Percentiles rank a stretch among this genome's conserved stretches.
These are phyloP conservation scores for Charadrius vociferus DNA, from an alignment of 2,113 vertebrate species.

Conservation along the genomic window DNA sequence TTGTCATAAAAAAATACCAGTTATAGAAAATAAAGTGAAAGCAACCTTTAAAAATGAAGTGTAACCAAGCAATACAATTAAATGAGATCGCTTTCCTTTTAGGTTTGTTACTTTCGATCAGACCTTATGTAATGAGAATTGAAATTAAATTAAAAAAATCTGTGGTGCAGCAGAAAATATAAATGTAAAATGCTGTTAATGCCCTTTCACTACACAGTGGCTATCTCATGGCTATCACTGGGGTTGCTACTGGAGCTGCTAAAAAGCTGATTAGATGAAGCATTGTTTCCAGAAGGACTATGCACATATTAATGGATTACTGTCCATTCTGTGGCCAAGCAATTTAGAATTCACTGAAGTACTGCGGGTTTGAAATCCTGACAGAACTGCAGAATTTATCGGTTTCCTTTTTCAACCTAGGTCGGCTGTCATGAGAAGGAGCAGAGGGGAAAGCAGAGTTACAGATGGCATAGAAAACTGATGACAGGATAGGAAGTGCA, in stretches of 20 bases:
- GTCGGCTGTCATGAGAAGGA: background rate
- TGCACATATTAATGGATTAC: background rate
- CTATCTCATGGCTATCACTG: background rate
- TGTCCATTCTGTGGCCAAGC: background rate
- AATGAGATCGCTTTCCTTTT: background rate
- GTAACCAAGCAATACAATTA: background rate
- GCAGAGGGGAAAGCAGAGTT: background rate
- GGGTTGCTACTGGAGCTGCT: background rate
- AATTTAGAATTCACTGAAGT: background rate
- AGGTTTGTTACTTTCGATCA: constrained; percentile 43
- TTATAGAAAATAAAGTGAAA: constrained; percentile 41
- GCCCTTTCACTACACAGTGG: background rate
- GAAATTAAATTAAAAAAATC: constrained; percentile 34
- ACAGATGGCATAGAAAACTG: background rate
- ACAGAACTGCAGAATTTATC: background rate
- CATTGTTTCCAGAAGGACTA: background rate
- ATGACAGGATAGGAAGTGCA: background rate
- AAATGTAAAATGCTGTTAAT: constrained; percentile 11
- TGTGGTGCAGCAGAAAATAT: background rate
- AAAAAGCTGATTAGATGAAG: background rate
- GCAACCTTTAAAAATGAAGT: constrained; percentile 17
- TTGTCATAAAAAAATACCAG: constrained; percentile 19
- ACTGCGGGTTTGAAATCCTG: background rate
- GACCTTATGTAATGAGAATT: background rate
- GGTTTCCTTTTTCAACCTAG: background rate